Evolutionary conservation across 1,140 invertebrate species (phyloP).

Genomic region (Gyrodactylus salaris): DNA sequence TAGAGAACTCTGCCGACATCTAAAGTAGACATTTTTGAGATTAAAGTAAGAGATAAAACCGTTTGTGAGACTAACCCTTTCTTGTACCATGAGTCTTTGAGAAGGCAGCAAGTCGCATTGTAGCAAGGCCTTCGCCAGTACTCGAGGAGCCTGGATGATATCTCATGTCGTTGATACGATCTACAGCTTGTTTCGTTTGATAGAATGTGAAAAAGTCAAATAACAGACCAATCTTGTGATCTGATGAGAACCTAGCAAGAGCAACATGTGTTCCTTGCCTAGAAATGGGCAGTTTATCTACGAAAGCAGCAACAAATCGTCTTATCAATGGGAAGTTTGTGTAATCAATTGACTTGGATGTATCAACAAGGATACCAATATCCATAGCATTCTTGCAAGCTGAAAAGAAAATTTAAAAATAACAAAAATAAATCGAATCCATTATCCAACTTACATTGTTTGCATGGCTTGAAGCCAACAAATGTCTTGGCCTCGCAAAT

Average conservation of each 20-base stretch:
- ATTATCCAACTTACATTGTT: background rate
- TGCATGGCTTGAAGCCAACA: background rate
- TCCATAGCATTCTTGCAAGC: constrained; percentile 1
- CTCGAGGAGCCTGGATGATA: constrained; percentile 3
- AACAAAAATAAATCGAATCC: background rate
- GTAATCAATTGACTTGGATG: background rate
- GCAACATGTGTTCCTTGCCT: background rate
- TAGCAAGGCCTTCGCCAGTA: background rate
- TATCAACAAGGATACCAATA: background rate
- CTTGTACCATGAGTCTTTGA: background rate
- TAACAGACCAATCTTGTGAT: background rate
- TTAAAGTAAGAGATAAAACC: too few relatives aligned
- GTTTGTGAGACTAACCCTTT: background rate
- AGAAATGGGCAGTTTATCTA: background rate
- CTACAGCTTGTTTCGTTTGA: background rate
- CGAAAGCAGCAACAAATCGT: background rate
- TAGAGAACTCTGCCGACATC: background rate
- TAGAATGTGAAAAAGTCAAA: background rate
- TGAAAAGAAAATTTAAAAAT: background rate
- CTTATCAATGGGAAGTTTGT: background rate
- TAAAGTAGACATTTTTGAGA: too few relatives aligned
- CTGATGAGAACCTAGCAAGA: background rate
- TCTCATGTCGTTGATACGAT: background rate
- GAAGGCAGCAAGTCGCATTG: background rate
- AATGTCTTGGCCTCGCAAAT: background rate